Conservation (phyloP, 2,797 vertebrate species). For the Phoxinus dragarum region DNA sequence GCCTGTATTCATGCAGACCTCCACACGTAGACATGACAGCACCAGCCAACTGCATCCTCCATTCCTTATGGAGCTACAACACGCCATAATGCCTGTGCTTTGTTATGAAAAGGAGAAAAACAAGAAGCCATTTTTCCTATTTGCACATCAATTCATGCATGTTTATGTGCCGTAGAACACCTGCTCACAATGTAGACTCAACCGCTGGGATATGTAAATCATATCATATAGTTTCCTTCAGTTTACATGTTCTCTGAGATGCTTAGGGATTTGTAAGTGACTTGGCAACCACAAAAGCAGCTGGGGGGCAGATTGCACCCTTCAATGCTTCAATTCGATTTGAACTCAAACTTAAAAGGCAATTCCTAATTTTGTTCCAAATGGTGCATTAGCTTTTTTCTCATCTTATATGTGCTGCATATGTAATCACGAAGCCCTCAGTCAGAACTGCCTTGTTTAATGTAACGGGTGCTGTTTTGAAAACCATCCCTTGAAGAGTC, state of each 20-base stretch:
- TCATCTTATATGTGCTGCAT: neutral
- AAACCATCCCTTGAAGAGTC: neutral
- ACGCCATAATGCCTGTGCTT: conserved; percentile 25
- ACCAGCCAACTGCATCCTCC: conserved; percentile 40
- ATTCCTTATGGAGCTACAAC: conserved; percentile 26
- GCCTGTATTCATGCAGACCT: neutral
- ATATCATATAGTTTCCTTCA: neutral
- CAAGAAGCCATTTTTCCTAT: neutral
- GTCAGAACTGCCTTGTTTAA: neutral
- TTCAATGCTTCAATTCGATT: neutral
- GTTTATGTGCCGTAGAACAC: neutral
- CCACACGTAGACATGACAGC: neutral
- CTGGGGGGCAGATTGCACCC: neutral
- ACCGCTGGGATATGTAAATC: conserved; percentile 14
- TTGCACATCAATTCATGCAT: neutral
- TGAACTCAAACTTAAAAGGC: neutral
- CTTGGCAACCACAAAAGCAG: neutral
- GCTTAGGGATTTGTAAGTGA: neutral
- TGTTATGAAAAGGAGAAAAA: neutral
- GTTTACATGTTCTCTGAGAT: neutral
- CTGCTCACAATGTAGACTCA: conserved; percentile 13
- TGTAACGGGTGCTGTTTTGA: neutral
- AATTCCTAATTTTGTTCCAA: neutral
- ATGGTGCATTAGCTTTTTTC: neutral
- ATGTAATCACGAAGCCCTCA: neutral